Evolutionary conservation across 2,888 invertebrate genomes (phyloP), one percentile per base, ranked within the genome.

Genomic region (Cheilosia soror): DNA sequence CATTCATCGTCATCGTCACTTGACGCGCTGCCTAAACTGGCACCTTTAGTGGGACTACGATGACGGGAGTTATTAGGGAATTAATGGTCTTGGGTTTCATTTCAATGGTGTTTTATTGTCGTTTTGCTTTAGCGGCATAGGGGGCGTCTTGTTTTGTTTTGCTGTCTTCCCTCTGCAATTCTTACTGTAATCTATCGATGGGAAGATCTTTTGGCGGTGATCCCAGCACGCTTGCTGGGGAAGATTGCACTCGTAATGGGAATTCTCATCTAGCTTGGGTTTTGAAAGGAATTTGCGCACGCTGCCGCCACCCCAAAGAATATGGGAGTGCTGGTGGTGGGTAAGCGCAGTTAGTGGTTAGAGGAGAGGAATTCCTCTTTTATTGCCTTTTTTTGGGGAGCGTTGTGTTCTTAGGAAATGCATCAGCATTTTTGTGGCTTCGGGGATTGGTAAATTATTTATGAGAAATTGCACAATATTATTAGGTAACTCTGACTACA

Each of bases 181-280:
- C 37, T 44, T 31, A 40, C 57, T 57, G 71, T 42, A 53, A 63
- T 72, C 25, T 72, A 27, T 76, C 76, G 71, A 76, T 85, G 80
- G 76, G 65, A 84, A 79, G 73, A 53, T 81, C 84, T 81, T 78
- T 78, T 62, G 73, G 73, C 57, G 51, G 73, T 83, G 47, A 57
- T 73, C 62, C 49, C 62, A 78, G 78, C 83, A 83, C 78, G 63
- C 83, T 78, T 78, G 49, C 73, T 33, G 31, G 42, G 37, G 58
- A 29, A 44, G 62, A 85, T 85, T 77, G 72, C 49, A 68, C 68
- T 85, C 85, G 85, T 85, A 81, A 85, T 81, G 85, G 63, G 81
- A 85, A 85, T 75, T 72, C 72, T 62, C 9, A 37, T 68, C 66
- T 76, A 55, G 40, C 37, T 13, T 69, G 20, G 40, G 57, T 27